A percentile compares a stretch with the other conserved stretches of the same genome.
These are phyloP conservation scores for Paraplagusia blochii DNA, from an alignment of 2,113 vertebrate species.

Conservation along the genomic window DNA sequence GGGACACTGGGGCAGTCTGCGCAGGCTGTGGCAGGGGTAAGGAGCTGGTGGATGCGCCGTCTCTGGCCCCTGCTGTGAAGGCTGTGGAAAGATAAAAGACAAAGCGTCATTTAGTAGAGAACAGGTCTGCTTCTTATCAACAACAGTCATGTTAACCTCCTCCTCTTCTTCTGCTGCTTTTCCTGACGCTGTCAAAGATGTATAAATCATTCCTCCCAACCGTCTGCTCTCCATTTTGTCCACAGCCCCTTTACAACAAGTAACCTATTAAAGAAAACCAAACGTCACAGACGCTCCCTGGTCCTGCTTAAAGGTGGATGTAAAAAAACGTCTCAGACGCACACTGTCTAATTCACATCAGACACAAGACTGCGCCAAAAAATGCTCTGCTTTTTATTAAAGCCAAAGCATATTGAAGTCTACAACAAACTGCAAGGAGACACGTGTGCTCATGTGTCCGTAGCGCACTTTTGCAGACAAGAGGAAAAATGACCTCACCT, in stretches of 20 bases:
- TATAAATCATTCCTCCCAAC: conserved; percentile 48
- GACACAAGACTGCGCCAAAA: conserved; percentile 25
- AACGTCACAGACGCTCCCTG: not conserved
- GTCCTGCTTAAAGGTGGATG: conserved; percentile 20
- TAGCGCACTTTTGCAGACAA: conserved; percentile 30
- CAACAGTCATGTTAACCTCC: conserved; percentile 44
- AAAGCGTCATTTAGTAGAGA: conserved; percentile 24
- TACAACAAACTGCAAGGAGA: conserved; percentile 16
- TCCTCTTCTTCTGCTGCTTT: conserved; percentile 17
- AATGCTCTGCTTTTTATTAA: conserved; percentile 26
- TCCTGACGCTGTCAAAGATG: conserved; percentile 35
- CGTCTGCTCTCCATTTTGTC: conserved; percentile 16
- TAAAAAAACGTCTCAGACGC: conserved; percentile 39
- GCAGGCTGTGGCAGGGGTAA: conserved; percentile 64
- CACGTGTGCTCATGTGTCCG: conserved; percentile 28
- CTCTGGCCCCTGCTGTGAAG: conserved; percentile 58
- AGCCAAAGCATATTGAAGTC: conserved; percentile 13
- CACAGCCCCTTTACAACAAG: no score
- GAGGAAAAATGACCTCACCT: conserved; percentile 74
- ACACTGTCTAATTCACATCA: conserved; percentile 1
- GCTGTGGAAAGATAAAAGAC: conserved; percentile 55
- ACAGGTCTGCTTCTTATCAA: conserved; percentile 52
- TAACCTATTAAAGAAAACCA: conserved; percentile 21
- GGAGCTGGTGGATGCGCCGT: conserved; percentile 39
- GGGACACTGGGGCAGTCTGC: conserved; percentile 71